These are phyloP conservation scores for Megalops atlanticus DNA, from an alignment of 2,113 vertebrate genomes.

Conservation along the genomic window DNA sequence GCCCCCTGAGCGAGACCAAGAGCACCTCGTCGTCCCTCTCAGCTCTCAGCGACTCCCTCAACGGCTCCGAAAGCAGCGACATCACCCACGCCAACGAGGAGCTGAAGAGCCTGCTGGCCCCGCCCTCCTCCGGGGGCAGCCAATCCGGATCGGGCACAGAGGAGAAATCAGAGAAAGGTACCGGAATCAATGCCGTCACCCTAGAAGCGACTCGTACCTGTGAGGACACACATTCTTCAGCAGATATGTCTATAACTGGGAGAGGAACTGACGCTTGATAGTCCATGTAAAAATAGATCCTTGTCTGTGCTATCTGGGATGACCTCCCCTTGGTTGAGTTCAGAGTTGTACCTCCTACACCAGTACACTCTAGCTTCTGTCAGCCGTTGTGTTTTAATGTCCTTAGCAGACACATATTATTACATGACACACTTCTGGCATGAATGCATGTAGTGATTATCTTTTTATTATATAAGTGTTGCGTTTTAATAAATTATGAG, in stretches of 20 bases:
- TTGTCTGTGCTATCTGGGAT: neutral
- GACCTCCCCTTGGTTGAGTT: no score
- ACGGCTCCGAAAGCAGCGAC: slow-evolving; percentile 91
- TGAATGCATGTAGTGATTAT: no score
- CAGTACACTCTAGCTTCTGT: neutral
- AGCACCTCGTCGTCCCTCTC: slow-evolving; percentile 93
- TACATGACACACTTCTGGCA: neutral
- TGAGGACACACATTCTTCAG: neutral
- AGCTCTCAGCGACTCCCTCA: slow-evolving; percentile 93
- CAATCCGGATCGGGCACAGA: slow-evolving; percentile 86
- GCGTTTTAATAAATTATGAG: neutral
- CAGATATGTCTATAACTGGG: neutral
- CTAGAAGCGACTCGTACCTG: neutral
- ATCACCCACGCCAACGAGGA: slow-evolving; percentile 81
- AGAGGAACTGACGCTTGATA: neutral
- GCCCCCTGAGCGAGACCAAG: slow-evolving; percentile 84
- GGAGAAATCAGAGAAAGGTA: slow-evolving; percentile 96
- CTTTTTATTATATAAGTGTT: no score
- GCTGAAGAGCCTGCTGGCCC: slow-evolving; percentile 87
- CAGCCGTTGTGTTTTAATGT: neutral
- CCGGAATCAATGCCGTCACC: slow-evolving; percentile 19
- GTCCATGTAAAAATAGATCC: neutral
- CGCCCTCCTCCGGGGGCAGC: slow-evolving; percentile 84
- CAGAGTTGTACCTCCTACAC: neutral
- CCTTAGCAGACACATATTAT: neutral